Conservation (phyloP, 2,797 vertebrate genomes). For the Megalops cyprinoides region DNA sequence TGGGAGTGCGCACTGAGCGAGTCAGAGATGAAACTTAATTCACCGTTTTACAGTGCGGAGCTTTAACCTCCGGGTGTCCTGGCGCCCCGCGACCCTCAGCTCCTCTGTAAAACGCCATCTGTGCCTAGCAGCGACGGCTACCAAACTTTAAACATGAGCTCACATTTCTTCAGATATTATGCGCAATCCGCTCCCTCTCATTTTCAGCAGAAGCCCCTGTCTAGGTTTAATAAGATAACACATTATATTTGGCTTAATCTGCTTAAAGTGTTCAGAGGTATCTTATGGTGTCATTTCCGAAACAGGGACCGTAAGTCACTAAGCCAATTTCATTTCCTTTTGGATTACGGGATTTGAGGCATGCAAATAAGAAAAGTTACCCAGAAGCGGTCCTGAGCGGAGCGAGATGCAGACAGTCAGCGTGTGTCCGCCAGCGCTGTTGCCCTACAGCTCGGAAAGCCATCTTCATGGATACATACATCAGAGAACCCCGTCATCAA, state of each 20-base stretch:
- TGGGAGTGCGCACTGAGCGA: neutral
- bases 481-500: neutral
- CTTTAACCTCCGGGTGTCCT: neutral
- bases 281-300: neutral
- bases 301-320: neutral
- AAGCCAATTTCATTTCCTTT: neutral
- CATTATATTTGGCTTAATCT: conserved; percentile 11
- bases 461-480: neutral
- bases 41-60: neutral
- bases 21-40: neutral
- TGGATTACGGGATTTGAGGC: neutral
- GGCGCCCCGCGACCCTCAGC: neutral
- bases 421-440: neutral
- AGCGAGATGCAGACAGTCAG: neutral
- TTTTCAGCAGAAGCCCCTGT: neutral
- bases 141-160: conserved; percentile 2
- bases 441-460: neutral
- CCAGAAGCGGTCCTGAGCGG: neutral
- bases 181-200: neutral
- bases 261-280: neutral
- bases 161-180: neutral
- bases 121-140: neutral
- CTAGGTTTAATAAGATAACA: neutral
- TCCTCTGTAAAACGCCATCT: neutral
- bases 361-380: neutral